phyloP scores from a whole-genome alignment of 2,888 invertebrate genomes.

The Melanostoma scalare region DNA sequence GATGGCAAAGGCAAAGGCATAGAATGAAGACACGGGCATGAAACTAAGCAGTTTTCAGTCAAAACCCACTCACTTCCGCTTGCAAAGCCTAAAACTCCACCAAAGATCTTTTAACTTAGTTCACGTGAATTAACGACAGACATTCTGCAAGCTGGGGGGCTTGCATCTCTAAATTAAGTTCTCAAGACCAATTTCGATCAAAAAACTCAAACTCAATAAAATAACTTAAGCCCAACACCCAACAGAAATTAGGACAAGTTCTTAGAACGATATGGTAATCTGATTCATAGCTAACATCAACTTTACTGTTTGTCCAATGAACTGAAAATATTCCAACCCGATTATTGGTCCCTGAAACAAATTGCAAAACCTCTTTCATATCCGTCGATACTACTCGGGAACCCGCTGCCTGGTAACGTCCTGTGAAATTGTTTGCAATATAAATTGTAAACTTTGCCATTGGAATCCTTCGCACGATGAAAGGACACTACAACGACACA shows the following conservation, averaged over 20 bases:
- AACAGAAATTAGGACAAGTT: constrained; percentile 19
- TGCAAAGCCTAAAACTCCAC: too few relatives aligned
- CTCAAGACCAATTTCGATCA: not conserved
- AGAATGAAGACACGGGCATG: too few relatives aligned
- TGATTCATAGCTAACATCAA: constrained; percentile 26
- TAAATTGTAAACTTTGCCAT: constrained; percentile 60
- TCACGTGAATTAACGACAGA: too few relatives aligned
- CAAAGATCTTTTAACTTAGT: too few relatives aligned
- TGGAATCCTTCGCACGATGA: constrained; percentile 55
- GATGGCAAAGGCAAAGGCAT: too few relatives aligned
- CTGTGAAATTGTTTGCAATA: constrained; percentile 58
- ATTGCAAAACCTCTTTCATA: constrained; percentile 42
- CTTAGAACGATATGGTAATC: constrained; percentile 26
- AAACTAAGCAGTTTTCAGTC: too few relatives aligned
- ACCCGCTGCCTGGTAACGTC: constrained; percentile 10
- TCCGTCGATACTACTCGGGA: constrained; percentile 3
- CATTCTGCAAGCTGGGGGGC: too few relatives aligned
- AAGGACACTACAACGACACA: constrained; percentile 42
- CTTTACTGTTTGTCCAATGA: constrained; percentile 43
- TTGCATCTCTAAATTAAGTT: too few relatives aligned
- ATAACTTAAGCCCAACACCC: not conserved
- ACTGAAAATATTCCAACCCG: constrained; percentile 23
- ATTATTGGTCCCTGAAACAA: constrained; percentile 46
- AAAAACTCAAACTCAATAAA: not conserved
- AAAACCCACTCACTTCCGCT: too few relatives aligned